Evolutionary conservation across 2,797 vertebrate species (phyloP).

Genomic region (Coluber constrictor): DNA sequence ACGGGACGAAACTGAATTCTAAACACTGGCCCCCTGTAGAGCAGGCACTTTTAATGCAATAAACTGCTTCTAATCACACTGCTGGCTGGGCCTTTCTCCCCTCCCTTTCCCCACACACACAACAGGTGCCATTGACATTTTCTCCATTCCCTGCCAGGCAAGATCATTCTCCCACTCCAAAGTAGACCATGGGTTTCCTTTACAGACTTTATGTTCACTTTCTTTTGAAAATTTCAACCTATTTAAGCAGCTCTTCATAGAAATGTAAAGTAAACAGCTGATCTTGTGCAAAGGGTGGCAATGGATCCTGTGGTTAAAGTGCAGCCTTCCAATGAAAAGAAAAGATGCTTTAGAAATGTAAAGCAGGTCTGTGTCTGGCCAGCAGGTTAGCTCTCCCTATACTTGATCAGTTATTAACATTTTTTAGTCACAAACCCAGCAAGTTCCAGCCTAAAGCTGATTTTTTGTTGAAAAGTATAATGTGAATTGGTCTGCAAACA

Average conservation of each 20-base stretch:
- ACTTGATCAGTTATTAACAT: slow-evolving; percentile 34
- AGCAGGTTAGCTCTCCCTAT: slow-evolving; percentile 35
- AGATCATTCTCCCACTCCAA: slow-evolving; percentile 33
- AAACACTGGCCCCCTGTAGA: background rate
- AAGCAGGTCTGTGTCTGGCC: slow-evolving; percentile 46
- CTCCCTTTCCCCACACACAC: slow-evolving; percentile 27
- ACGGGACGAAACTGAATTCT: background rate
- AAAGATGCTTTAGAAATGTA: slow-evolving; percentile 64
- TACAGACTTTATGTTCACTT: slow-evolving; percentile 40
- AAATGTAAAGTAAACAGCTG: slow-evolving; percentile 51
- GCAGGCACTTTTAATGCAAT: slow-evolving; percentile 8
- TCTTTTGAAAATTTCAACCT: slow-evolving; percentile 44
- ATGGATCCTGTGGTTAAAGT: slow-evolving; percentile 49
- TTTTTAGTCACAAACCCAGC: slow-evolving; percentile 29
- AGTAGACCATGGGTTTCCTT: slow-evolving; percentile 6
- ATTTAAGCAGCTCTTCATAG: slow-evolving; percentile 47
- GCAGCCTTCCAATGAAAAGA: slow-evolving; percentile 49
- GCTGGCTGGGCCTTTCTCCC: background rate
- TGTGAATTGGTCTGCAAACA: slow-evolving; percentile 20
- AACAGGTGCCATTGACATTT: slow-evolving; percentile 32
- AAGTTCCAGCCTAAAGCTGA: background rate
- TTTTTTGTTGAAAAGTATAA: slow-evolving; percentile 19
- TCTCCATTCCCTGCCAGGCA: background rate
- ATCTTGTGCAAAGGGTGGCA: slow-evolving; percentile 50
- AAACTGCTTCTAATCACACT: slow-evolving; percentile 20